Conservation (phyloP, 2,113 vertebrate genomes). For the Pseudolaguvia tuberculata region DNA sequence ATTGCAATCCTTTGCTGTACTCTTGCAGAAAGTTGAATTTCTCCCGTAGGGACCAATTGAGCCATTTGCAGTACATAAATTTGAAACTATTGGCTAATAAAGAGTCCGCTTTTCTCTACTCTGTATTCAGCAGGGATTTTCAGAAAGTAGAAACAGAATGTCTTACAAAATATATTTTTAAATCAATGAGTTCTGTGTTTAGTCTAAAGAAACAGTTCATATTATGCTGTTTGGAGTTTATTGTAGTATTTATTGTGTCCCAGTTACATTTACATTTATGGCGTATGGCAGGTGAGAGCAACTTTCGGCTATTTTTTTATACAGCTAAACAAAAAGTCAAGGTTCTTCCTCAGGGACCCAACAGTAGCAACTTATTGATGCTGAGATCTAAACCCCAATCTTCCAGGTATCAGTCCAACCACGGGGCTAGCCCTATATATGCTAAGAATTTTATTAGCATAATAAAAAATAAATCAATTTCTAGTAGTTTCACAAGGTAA, state of each 20-base stretch:
- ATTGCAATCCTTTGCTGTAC: conserved; percentile 30
- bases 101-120: conserved; percentile 26
- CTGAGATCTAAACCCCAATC: too few relatives aligned
- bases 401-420: too few relatives aligned
- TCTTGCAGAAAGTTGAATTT: conserved; percentile 40
- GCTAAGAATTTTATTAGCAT: conserved; percentile 21
- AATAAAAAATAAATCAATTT: not conserved
- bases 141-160: conserved; percentile 13
- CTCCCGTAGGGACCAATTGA: conserved; percentile 30
- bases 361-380: too few relatives aligned
- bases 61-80: conserved; percentile 49
- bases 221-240: conserved; percentile 23
- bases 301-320: too few relatives aligned
- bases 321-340: too few relatives aligned
- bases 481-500: too few relatives aligned
- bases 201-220: conserved; percentile 36
- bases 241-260: conserved; percentile 29
- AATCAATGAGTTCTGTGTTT: conserved; percentile 43
- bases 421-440: too few relatives aligned
- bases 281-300: too few relatives aligned
- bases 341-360: too few relatives aligned
- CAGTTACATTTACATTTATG: not conserved
- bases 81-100: conserved; percentile 46
- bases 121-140: conserved; percentile 40
- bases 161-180: conserved; percentile 16